Evolutionary conservation across 30 jellyfish, hydroid and myxozoan genomes (phyloP).

Genomic region (Aurelia sp.): DNA sequence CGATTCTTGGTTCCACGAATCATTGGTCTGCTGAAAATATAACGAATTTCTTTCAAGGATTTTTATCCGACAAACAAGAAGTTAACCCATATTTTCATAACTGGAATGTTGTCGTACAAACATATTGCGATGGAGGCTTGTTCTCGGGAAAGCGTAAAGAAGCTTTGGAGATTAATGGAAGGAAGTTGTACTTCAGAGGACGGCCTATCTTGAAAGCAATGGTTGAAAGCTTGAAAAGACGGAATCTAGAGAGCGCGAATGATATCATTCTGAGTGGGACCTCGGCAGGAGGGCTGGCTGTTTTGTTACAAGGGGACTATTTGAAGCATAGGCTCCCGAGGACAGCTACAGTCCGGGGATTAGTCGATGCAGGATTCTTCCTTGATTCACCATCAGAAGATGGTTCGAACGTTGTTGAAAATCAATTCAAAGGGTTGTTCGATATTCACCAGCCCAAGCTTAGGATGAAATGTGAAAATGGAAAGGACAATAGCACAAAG

Average conservation of each 20-base stretch:
- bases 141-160: slow-evolving; percentile 88
- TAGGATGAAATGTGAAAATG: slow-evolving; percentile 52
- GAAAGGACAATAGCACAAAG: slow-evolving; percentile 25
- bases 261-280: slow-evolving; percentile 93
- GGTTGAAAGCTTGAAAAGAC: slow-evolving; percentile 58
- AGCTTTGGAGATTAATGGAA: slow-evolving; percentile 68
- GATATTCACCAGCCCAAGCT: slow-evolving; percentile 72
- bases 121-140: slow-evolving; percentile 96
- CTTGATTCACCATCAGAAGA: slow-evolving; percentile 65
- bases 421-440: slow-evolving; percentile 80
- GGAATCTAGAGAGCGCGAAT: slow-evolving; percentile 54
- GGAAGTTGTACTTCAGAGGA: slow-evolving; percentile 82
- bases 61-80: slow-evolving; percentile 64
- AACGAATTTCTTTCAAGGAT: slow-evolving; percentile 83
- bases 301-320: slow-evolving; percentile 88
- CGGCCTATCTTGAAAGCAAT: slow-evolving; percentile 71
- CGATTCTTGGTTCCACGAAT: slow-evolving; percentile 86
- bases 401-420: slow-evolving; percentile 51
- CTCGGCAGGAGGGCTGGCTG: slow-evolving; percentile 98
- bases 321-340: slow-evolving; percentile 68
- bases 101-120: slow-evolving; percentile 89
- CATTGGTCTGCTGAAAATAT: slow-evolving; percentile 85
- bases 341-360: slow-evolving; percentile 79
- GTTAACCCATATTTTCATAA: slow-evolving; percentile 69
- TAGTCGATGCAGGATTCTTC: slow-evolving; percentile 93